Base-by-base conservation (phyloP, 2,888 invertebrate species). In the Drosophila prolongata region DNA sequence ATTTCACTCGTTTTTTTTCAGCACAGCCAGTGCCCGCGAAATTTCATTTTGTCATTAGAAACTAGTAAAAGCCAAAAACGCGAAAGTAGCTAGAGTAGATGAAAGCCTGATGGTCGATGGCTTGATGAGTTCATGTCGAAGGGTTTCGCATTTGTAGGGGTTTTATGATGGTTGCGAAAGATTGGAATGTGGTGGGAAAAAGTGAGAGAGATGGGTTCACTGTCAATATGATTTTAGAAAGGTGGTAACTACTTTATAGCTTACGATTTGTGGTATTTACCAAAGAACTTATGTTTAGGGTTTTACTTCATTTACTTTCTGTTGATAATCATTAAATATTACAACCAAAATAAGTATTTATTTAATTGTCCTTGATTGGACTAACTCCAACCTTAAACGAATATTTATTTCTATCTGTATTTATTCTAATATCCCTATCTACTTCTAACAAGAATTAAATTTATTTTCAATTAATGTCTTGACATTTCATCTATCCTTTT, bases 21-120 rank as follows among this genome's bases (percentile, higher is more conserved):
- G 54, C 14, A 11, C 34, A 30, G 30, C 47, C 47, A 52, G 42
- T 47, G 50, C 44, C 53, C 42, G 34, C 57, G 61, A 42, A 80
- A 86, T 81, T 79, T 56, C 81, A 84, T 84, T 87, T 81, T 78
- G 78, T 73, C 81, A 83, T 86, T 87, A 81, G 84, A 84, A 83
- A 79, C 87, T 62, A 69, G 81, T 81, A 81, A 87, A 87, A 81
- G 69, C 56, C 64, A 30, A 43, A 58, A 55, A 11, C 71, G 69
- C 71, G 61, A 70, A 56, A 62, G 62, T 56, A 37, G 52, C 44
- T 30, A 35, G 35, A 47, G 55, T 40, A 65, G 65, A n/a, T 65
- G 65, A 54, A 65, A 65, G 59, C 50, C 34, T 24, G 49, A 68
- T 68, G 44, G 56, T 40, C 49, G 37, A 44, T 62, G 66, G 47